Evolutionary conservation across 2,888 invertebrate genomes (phyloP), one percentile per base, ranked within the genome.

Genomic region (Drosophila mercatorum): DNA sequence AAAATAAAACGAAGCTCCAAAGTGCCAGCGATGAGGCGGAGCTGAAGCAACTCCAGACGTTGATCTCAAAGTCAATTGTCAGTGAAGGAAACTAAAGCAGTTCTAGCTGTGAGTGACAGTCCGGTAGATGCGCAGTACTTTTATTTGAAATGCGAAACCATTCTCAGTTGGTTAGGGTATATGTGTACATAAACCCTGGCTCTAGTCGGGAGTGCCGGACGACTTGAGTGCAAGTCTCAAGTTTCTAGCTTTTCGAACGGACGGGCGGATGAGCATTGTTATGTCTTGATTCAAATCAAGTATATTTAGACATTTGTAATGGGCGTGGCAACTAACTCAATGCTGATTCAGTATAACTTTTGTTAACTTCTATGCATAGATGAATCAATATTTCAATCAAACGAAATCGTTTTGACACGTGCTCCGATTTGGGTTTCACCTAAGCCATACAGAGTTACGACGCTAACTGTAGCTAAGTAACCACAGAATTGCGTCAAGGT

Each of bases 401-500:
- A 38, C 38, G 2, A 58, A 58, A 68, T 60, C 51, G 12, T 57
- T 46, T 60, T 40, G 59, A 60, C 53, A 55, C 17, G 12, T 56
- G 44, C 41, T 44, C 12, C 17, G 17, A 14, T 51, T 68, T 56
- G 17, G 34, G n/a, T 47, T 40, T n/a, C 31, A 41, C 51, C 38
- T 11, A 17, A 34, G 53, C 38, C n/a, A 6, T 26, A 52, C 12
- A 34, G 31, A 53, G 26, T 38, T 10, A 31, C 17, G 44, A 11
- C 22, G 22, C 34, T 61, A 72, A 75, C 65, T 75, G 80, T 63
- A 8, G 64, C 62, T 77, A 76, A 65, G 66, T 69, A 69, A 81
- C 68, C 84, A 69, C 79, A 64, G 72, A 81, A 66, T 55, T 57
- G 76, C 76, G 55, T 62, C 85, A 81, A 81, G 81, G 81, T 85